phyloP scores from a whole-genome alignment of 2,113 vertebrate species.

The Gallinago undulata region DNA sequence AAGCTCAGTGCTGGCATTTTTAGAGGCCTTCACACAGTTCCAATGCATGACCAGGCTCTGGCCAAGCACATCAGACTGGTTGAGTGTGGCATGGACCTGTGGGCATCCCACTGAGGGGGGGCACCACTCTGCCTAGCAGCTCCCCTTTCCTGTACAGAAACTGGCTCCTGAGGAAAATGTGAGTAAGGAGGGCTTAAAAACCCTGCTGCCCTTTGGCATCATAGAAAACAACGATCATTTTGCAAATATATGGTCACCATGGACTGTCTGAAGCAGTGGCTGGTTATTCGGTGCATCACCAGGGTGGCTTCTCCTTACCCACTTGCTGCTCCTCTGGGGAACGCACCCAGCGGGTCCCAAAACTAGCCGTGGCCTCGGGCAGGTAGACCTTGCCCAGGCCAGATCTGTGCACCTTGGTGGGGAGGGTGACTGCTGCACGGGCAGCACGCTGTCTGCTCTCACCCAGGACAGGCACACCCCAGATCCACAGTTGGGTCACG shows the following conservation, averaged over 20 bases:
- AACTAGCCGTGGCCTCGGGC: background rate
- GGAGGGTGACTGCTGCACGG: rapidly evolving
- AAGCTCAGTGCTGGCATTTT: background rate
- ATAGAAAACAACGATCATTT: background rate
- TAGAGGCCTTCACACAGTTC: too few species aligned
- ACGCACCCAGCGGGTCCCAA: background rate
- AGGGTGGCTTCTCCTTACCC: background rate
- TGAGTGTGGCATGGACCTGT: background rate
- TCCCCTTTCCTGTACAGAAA: background rate
- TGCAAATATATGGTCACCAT: background rate
- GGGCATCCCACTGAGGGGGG: background rate
- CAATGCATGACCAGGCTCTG: background rate
- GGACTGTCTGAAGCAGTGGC: background rate
- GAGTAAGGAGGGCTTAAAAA: background rate
- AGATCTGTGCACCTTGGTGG: rapidly evolving
- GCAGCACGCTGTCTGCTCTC: background rate
- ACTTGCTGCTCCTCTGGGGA: conserved; percentile 11
- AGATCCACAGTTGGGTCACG: rapidly evolving
- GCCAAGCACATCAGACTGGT: rapidly evolving
- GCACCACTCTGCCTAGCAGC: rapidly evolving
- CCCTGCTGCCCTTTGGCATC: background rate
- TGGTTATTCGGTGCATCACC: too few species aligned
- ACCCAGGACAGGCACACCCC: rapidly evolving
- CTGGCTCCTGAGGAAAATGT: background rate
- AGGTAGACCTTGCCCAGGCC: background rate